Base-by-base conservation (phyloP, 2,113 vertebrate genomes). In the Podarcis muralis region DNA sequence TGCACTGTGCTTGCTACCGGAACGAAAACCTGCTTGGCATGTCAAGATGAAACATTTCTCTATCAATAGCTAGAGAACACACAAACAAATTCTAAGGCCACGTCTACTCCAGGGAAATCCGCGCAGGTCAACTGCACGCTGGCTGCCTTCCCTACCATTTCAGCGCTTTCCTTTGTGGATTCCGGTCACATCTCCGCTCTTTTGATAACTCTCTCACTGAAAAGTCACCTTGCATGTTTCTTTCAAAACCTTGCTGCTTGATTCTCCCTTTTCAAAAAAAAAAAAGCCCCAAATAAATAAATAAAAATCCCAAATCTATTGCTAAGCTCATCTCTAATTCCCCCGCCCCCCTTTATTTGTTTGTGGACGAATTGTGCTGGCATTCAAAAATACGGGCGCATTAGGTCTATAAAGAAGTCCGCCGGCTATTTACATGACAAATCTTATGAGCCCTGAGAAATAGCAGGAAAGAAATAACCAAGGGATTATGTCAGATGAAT, bases 161-260 rank as follows among this genome's bases (percentile, higher is more conserved):
- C 81, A 91, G 86, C 74, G 84, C 87, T 90, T 90, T 87, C 81
- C 76, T 75, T 76, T 74, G 57, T 76, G 81, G 85, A 95, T 95
- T 92, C 74, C 0, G 91, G 87, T 95, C 92, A 94, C 93, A 93
- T 94, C 89, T 53, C 69, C 74, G 35, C 92, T 89, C 91, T 93
- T 53, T 93, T 90, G 90, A 88, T 89, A 89, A 92, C 84, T 83
- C 30, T 93, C 89, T 92, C 87, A 77, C 81, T 88, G 18, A 88
- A 90, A 93, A 90, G 93, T 95, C 94, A 94, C 94, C 94, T 95
- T 95, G 91, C 76, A 83, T 85, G 68, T 72, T 93, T 87, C 69
- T 57, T 91, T 72, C 37, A n/a, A 53, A 92, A 30, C 78, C 83
- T 91, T 30, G 37, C 40, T 76, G 81, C 90, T 85, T 9, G 15